Evolutionary conservation across 2,797 vertebrate genomes (phyloP), one percentile per base, ranked within the genome.

Genomic region (Tangara arthus): DNA sequence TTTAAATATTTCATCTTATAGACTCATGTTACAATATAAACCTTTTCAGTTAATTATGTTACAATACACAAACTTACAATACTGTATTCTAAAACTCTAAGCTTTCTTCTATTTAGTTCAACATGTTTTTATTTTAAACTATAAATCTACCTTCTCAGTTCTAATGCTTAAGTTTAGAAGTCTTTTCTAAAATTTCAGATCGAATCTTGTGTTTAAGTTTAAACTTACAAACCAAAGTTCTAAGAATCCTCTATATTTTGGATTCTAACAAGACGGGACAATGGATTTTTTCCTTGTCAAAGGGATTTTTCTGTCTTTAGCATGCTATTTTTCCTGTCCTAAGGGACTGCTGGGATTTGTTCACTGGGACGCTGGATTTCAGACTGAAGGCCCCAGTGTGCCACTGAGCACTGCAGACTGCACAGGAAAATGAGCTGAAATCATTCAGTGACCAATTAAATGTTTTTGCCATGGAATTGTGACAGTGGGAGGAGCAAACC

Each of bases 371-470:
- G 8, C 22, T 19, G 56, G 10, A 64, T 85, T 82, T 73, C 64
- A 57, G 34, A 12, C 7, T 35, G 22, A 24, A 27, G 37, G 28
- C 1, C 3, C 26, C 42, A 14, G 9, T 0, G 0, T 44, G 32
- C 32, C 52, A 41, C 35, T 0, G 0, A 70, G n/a, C 20, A 20
- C 8, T 18, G 70, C 1, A 2, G 56, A 5, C 18, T 15, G 37
- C 16, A 1, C 20, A 13, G 37, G 28, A 37, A 69, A 72, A 73
- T 2, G 4, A 66, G 35, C 16, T n/a, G 39, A 73, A 84, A 71
- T 24, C 52, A 59, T 17, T 61, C 21, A 12, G 28, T 1, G 1
- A 55, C 21, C 50, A 61, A 30, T 65, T 9, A 50, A 82, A 90
- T 2, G 11, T 3, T 3, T 4, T 22, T 72, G 35, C 34, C 52